Evolutionary conservation across 23 tunicate species (phyloP), one percentile per base, ranked within the genome.

Genomic region (Halocynthia aurantium): DNA sequence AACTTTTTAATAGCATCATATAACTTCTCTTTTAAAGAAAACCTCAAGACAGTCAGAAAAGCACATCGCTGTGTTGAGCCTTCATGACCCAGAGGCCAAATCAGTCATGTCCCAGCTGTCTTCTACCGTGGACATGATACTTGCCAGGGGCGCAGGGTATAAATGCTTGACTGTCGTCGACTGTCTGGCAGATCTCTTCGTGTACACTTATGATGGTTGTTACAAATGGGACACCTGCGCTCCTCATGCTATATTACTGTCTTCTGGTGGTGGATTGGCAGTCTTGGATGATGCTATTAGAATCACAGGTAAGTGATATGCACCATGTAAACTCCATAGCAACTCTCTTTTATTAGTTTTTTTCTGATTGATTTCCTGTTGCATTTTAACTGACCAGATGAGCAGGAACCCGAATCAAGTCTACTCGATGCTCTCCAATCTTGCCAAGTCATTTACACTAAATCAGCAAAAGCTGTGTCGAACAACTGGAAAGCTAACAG

Each of bases 201-300:
- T 91, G 22, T 85, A 83, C 60, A 64, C 77, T 49, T 67, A 12
- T 5, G 86, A 81, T 60, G 84, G 87, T 6, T 82, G 97, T 69
- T 85, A 85, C 75, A 77, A 82, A 57, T 91, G 97, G 97, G 97
- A 91, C 67, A 91, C 97, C 8, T 91, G 97, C 61, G 97, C 90
- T n/a, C 65, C 87, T 8, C 97, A 91, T 52, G 90, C 97, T 22
- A 63, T 91, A 8, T 61, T 82, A 7, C 19, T 64, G 40, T 78
- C 82, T 8, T 40, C 77, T 50, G 91, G 84, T 55, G 97, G 97
- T 11, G 85, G 86, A 6, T 72, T 91, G 55, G 78, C 78, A 21
- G 78, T 74, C 15, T 74, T 74, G 6, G 56, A 74, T 0, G 78
- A 74, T 12, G 78, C 78, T 8, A 49, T 74, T 53, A 19, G 17